A percentile compares a stretch with the other conserved stretches of the same genome.
These are phyloP conservation scores for Spondyliosoma cantharus DNA, from an alignment of 2,797 vertebrate species.

Conservation along the genomic window DNA sequence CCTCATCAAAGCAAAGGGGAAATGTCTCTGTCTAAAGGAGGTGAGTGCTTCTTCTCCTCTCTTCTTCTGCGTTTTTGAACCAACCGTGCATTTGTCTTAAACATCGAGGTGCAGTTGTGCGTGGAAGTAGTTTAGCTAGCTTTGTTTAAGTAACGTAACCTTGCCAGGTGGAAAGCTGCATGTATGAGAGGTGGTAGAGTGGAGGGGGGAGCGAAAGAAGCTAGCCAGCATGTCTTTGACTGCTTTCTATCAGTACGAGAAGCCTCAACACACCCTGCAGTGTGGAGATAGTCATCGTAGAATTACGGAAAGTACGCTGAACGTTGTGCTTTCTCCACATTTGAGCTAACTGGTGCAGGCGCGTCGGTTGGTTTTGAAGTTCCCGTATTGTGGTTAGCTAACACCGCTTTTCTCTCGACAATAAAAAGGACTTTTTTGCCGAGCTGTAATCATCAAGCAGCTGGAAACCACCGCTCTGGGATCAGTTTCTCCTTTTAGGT, in stretches of 20 bases:
- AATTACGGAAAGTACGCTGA: background rate
- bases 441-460: slow-evolving; percentile 44
- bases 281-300: slow-evolving; percentile 7
- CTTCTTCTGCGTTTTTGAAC: background rate
- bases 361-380: slow-evolving; percentile 31
- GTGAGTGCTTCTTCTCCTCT: slow-evolving; percentile 81
- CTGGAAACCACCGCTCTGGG: slow-evolving; percentile 34
- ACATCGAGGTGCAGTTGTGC: slow-evolving; percentile 40
- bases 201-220: slow-evolving; percentile 57
- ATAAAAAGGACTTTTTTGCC: slow-evolving; percentile 46
- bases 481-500: slow-evolving; percentile 23
- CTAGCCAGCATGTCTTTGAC: slow-evolving; percentile 72
- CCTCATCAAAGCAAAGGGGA: slow-evolving; percentile 91
- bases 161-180: slow-evolving; percentile 86
- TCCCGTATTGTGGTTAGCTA: slow-evolving; percentile 61
- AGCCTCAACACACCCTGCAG: slow-evolving; percentile 9
- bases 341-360: slow-evolving; percentile 21
- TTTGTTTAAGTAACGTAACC: slow-evolving; percentile 69
- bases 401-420: slow-evolving; percentile 46
- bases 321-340: background rate
- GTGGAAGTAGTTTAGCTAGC: slow-evolving; percentile 71
- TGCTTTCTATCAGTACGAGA: slow-evolving; percentile 52
- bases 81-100: slow-evolving; percentile 44
- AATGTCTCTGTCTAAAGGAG: slow-evolving; percentile 93
- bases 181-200: slow-evolving; percentile 77